phyloP scores from a whole-genome alignment of 2,113 vertebrate genomes.

The Gasterosteus aculeatus region DNA sequence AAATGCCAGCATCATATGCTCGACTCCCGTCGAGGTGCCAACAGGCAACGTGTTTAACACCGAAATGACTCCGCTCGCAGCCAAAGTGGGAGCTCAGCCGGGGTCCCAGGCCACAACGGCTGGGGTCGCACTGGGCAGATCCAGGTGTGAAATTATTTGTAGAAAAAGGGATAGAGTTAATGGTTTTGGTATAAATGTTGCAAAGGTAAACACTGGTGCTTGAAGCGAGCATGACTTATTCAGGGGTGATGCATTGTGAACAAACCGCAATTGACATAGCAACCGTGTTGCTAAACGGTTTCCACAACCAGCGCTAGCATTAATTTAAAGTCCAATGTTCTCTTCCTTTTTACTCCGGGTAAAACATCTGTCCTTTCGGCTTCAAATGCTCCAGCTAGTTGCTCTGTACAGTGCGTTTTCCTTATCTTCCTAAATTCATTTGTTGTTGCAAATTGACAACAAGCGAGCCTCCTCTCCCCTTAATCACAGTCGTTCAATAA shows the following conservation, averaged over 20 bases:
- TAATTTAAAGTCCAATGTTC: neutral
- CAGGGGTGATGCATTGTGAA: neutral
- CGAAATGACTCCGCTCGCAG: slow-evolving; percentile 23
- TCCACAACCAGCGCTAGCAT: neutral
- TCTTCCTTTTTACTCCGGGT: neutral
- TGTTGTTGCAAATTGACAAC: neutral
- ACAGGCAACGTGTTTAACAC: slow-evolving; percentile 33
- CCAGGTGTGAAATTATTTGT: slow-evolving; percentile 26
- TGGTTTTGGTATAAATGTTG: neutral
- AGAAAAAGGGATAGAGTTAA: neutral
- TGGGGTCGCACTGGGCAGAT: slow-evolving; percentile 4
- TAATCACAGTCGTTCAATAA: neutral
- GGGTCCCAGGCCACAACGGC: slow-evolving; percentile 7
- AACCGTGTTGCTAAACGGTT: neutral
- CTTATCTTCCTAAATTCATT: neutral
- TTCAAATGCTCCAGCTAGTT: neutral
- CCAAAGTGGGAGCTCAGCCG: neutral
- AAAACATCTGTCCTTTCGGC: neutral
- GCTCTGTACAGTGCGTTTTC: neutral
- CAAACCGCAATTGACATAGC: neutral
- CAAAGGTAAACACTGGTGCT: neutral
- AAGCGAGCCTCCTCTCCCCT: neutral
- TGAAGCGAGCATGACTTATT: neutral
- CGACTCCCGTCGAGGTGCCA: slow-evolving; percentile 32
- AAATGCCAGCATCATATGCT: slow-evolving; percentile 30